Evolutionary conservation across 2,888 invertebrate species (phyloP).

Genomic region (Coremacera marginata): DNA sequence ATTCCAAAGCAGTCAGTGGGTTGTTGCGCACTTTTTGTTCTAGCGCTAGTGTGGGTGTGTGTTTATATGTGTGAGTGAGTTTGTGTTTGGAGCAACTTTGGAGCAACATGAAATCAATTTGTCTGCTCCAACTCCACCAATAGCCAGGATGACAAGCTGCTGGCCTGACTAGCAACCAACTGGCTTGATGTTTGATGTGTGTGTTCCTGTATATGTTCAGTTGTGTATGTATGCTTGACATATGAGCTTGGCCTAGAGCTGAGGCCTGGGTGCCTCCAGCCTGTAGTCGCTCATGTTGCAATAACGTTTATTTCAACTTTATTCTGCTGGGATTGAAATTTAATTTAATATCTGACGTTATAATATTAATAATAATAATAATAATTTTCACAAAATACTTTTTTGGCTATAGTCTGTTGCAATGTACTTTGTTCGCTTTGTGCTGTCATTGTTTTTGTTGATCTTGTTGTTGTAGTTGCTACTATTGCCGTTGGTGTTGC

Average conservation of each 20-base stretch:
- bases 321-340: slow-evolving; percentile 58
- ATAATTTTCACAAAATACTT: slow-evolving; percentile 19
- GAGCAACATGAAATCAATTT: slow-evolving; percentile 62
- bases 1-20: background rate
- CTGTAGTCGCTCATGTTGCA: slow-evolving; percentile 21
- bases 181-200: background rate
- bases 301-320: slow-evolving; percentile 37
- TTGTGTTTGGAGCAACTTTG: slow-evolving; percentile 35
- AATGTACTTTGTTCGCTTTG: background rate
- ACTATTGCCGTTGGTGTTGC: slow-evolving; percentile 15
- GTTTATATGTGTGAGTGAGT: too few relatives aligned
- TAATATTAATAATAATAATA: slow-evolving; percentile 16
- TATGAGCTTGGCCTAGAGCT: background rate
- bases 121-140: slow-evolving; percentile 48
- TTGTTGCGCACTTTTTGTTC: background rate
- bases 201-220: background rate
- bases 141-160: background rate
- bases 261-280: background rate
- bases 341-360: slow-evolving; percentile 58
- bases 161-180: background rate
- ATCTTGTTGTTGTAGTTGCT: too few relatives aligned
- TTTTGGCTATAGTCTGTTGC: background rate
- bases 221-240: background rate
- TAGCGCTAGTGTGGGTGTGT: too few relatives aligned
- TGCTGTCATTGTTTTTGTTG: slow-evolving; percentile 4